Evolutionary conservation across 2,797 vertebrate species (phyloP), one percentile per base, ranked within the genome.

Genomic region (Pteronotus mesoamericanus): DNA sequence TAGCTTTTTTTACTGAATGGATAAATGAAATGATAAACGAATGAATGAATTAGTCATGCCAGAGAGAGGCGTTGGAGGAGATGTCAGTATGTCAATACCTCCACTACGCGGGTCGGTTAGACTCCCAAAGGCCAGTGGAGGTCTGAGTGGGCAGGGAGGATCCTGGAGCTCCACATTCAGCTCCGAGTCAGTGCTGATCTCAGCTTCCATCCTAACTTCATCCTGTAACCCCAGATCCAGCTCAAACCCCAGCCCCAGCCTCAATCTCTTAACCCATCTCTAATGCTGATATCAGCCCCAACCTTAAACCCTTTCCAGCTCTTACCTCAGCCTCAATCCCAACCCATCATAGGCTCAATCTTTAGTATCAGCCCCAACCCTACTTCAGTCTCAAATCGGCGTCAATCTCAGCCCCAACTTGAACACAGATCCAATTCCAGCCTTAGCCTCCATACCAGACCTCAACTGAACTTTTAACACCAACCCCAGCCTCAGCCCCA

Each of bases 21-120:
- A 26, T 34, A 32, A 59, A 37, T 69, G 83, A 75, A 71, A 57
- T 77, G 42, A 82, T 69, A 32, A 48, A 87, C 77, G 48, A 74
- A 87, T 77, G 48, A 74, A 77, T 18, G 37, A 86, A 61, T 69
- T 34, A 57, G 86, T 78, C 29, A 57, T 8, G 14, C 14, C 34
- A 46, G 12, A 53, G 10, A 15, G 42, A 34, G 32, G 29, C 15
- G 42, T 19, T 48, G 29, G 46, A 78, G 79, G 48, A 42, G 44
- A 64, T 64, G 57, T 44, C 10, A 14, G 1, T n/a, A 16, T 79
- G 48, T n/a, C 8, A 6, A 0, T 1, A 21, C 15, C 21, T 44
- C 42, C 29, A 12, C 19, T 9, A 22, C 48, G 42, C 19, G 42
- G 53, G 46, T 69, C 5, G 26, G 6, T 72, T 61, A 51, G 72